Evolutionary conservation across 2,113 vertebrate genomes (phyloP).

Genomic region (Emberiza fucata): DNA sequence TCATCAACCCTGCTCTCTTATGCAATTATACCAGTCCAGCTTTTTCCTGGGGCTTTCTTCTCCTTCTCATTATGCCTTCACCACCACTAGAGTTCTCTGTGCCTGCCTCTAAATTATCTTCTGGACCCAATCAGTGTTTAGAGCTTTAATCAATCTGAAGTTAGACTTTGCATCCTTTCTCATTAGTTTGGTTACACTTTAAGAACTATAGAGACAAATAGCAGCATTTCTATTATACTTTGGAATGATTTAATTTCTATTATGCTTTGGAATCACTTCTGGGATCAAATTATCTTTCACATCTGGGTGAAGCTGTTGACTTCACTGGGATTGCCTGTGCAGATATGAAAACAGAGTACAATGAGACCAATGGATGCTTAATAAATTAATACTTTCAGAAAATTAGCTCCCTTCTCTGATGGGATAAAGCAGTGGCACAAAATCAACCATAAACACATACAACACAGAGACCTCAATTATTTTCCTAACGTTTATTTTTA

Average conservation of each 20-base stretch:
- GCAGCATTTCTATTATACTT: background rate
- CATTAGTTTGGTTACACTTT: background rate
- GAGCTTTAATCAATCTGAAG: conserved; percentile 27
- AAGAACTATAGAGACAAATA: background rate
- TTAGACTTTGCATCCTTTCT: background rate
- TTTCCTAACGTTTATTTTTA: background rate
- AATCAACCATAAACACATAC: background rate
- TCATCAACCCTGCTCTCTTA: background rate
- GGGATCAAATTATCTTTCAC: conserved; percentile 2
- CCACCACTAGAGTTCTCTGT: background rate
- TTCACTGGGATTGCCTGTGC: background rate
- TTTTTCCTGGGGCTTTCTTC: background rate
- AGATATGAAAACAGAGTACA: background rate
- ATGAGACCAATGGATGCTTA: background rate
- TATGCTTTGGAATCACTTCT: background rate
- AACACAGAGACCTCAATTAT: background rate
- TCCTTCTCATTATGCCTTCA: background rate
- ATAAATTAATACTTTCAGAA: background rate
- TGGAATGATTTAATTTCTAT: background rate
- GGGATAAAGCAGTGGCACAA: background rate
- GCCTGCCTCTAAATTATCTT: background rate
- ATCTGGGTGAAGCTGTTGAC: background rate
- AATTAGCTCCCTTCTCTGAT: background rate
- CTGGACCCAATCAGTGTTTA: background rate
- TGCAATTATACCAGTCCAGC: background rate